Base-by-base conservation (phyloP, 1,140 invertebrate genomes). In the Drosophila grimshawi region DNA sequence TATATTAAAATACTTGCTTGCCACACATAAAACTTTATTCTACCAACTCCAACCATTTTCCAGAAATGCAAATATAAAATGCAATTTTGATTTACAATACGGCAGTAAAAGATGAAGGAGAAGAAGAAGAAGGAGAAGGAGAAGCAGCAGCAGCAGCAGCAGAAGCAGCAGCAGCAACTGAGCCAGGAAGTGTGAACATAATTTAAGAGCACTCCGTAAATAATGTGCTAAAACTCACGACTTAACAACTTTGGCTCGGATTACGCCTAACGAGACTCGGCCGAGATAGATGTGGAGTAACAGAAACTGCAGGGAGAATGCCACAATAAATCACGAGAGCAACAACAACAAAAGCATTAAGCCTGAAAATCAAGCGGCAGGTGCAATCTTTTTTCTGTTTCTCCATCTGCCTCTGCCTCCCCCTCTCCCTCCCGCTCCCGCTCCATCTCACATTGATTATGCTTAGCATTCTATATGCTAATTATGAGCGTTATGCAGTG, bases 1-100 rank as follows among this genome's bases (percentile, higher is more conserved):
- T 19, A 19, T 19, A 19, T 19, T 19, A 19, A 19, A 19, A 19
- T 19, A 19, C 19, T 19, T 19, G 19, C 19, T 19, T 19, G 19
- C 19, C 19, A 0, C 19, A 19, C 19, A 19, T 19, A 1, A 19
- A 19, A 19, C 19, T 19, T 19, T 0, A 19, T 19, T 19, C 19
- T 19, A 19, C 19, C 19, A 19, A 19, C 19, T 19, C 19, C 19
- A 19, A 19, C 19, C 19, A 19, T 19, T 19, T 19, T 19, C 2
- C 1, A 19, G 19, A 19, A 19, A 19, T 19, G 19, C 19, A 19
- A n/a, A 43, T n/a, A 8, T 5, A 19, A 51, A 76, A 80, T 78
- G 79, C 71, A 88, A 76, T 86, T 88, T 86, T 86, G 83, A 86
- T 88, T 86, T 86, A 86, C 76, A 65, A 82, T 76, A 51, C 41